Base-by-base conservation (phyloP, 2,797 vertebrate genomes). In the Selene dorsalis region DNA sequence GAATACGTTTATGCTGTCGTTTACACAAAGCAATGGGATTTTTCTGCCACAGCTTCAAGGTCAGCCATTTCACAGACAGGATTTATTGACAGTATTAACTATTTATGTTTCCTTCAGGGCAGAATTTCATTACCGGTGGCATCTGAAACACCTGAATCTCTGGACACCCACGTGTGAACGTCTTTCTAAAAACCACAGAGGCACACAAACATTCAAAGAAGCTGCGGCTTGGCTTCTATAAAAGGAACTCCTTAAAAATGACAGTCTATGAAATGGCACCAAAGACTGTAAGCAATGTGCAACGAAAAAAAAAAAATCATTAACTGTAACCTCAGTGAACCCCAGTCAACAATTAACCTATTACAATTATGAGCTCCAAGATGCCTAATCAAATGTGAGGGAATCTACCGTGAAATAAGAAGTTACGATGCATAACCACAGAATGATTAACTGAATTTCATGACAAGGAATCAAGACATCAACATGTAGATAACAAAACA, bases 41-140 rank as follows among this genome's bases (percentile, higher is more conserved):
- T 75, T 67, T 79, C 75, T 74, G 2, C 5, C 24, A 9, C 62
- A 45, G 12, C 22, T 70, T 69, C 43, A 70, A 77, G 73, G 72
- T 35, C 32, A 59, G 35, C 57, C 52, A 69, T 72, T 85, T 80
- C 38, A 62, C 52, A 35, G 22, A 13, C 12, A 65, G 48, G 57
- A 73, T 69, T 50, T 30, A 79, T 77, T 60, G 58, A 11, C 38
- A 73, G n/a, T 8, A 52, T 69, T 76, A 59, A 1, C 30, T 55
- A 65, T 63, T 80, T 53, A 71, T 71, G 71, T 39, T 78, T 78
- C 30, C 65, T 62, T 7, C 7, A 5, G 30, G 57, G 78, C 30
- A 74, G 35, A 73, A 59, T 65, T 69, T 80, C 35, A 86, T 77
- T 50, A 79, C 63, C 17, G 41, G 73, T 79, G 76, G 24, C 76